Evolutionary conservation across 2,888 invertebrate genomes (phyloP).

Genomic region (Parnassius smintheus): DNA sequence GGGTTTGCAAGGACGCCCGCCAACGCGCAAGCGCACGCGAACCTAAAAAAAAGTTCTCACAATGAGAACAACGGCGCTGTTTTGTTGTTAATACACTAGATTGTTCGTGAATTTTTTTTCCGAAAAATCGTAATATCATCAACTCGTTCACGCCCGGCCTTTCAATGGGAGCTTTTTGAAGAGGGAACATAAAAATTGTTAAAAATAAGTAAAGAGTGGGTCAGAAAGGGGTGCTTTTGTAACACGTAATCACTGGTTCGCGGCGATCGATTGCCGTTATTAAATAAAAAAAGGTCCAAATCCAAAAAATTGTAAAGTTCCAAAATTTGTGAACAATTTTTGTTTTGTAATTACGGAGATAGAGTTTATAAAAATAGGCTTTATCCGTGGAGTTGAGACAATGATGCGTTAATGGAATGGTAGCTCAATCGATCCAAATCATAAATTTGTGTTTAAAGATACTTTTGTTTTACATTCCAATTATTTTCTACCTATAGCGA

Average conservation of each 20-base stretch:
- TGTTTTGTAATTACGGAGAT: constrained; percentile 54
- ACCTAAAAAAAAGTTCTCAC: constrained; percentile 72
- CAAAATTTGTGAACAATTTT: constrained; percentile 64
- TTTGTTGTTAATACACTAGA: constrained; percentile 79
- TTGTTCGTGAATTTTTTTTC: constrained; percentile 77
- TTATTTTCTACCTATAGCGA: too few species aligned
- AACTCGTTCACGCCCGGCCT: constrained; percentile 81
- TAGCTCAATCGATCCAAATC: too few species aligned
- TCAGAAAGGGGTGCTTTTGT: constrained; percentile 80
- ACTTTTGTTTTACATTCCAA: too few species aligned
- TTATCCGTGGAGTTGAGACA: constrained; percentile 34
- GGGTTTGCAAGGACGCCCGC: constrained; percentile 76
- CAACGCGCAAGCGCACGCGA: constrained; percentile 81
- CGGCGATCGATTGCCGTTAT: constrained; percentile 79
- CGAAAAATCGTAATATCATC: constrained; percentile 80
- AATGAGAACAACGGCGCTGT: constrained; percentile 74
- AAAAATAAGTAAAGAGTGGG: constrained; percentile 80
- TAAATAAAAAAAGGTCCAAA: constrained; percentile 66
- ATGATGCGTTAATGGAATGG: background rate
- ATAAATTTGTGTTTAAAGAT: too few species aligned
- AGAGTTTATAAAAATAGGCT: constrained; percentile 48
- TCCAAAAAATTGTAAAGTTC: constrained; percentile 33
- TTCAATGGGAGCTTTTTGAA: constrained; percentile 75
- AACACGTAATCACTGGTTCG: constrained; percentile 78
- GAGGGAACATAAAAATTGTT: constrained; percentile 74